phyloP scores from a whole-genome alignment of 2,888 invertebrate species.

The Rhopalosiphum nymphaeae region DNA sequence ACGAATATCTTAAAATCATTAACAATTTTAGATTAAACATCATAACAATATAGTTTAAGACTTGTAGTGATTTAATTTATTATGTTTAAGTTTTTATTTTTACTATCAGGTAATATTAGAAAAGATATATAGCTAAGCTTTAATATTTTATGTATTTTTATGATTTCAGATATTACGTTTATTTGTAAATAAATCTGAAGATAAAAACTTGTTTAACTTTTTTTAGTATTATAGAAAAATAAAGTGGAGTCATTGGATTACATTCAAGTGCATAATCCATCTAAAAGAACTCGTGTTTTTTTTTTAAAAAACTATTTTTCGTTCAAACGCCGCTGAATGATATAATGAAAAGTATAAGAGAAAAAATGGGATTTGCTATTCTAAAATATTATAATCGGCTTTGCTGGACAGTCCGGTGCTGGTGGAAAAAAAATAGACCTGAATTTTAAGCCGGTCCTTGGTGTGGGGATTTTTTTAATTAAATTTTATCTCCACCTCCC shows the following conservation, averaged over 20 bases:
- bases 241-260: slow-evolving; percentile 39
- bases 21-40: not conserved
- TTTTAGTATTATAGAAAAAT: slow-evolving; percentile 20
- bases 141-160: not conserved
- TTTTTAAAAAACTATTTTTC: slow-evolving; percentile 21
- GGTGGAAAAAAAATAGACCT: slow-evolving; percentile 29
- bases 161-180: not conserved
- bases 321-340: slow-evolving; percentile 30
- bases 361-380: slow-evolving; percentile 29
- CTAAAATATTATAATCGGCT: slow-evolving; percentile 59
- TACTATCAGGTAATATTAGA: not conserved
- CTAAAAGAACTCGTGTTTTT: slow-evolving; percentile 10
- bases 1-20: not conserved
- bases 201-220: slow-evolving; percentile 11
- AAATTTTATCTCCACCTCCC: slow-evolving; percentile 37
- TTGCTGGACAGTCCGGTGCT: not conserved
- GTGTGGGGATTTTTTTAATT: slow-evolving; percentile 58
- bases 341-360: slow-evolving; percentile 18
- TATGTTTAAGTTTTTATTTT: not conserved
- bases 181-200: slow-evolving; percentile 19
- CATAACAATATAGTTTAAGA: not conserved
- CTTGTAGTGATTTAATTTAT: not conserved
- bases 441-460: slow-evolving; percentile 51
- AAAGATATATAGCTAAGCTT: not conserved
- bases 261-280: slow-evolving; percentile 1